Evolutionary conservation across 2,888 invertebrate species (phyloP), one percentile per base, ranked within the genome.

Genomic region (Epinotia ramella): DNA sequence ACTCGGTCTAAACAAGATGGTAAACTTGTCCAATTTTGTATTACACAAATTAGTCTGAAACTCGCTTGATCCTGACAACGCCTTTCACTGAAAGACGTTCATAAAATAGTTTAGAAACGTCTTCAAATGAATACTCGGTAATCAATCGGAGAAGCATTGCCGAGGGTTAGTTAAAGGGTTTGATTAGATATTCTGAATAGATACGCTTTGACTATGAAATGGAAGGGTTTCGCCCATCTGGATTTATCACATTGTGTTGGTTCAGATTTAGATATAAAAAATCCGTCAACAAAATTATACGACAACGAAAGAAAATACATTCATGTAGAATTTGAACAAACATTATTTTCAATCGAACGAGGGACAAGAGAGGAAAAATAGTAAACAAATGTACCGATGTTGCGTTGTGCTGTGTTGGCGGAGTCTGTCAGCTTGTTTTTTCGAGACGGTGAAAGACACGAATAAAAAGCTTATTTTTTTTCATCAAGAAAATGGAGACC

Each of bases 21-120:
- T 24, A 81, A 91, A 92, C 87, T 91, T 89, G 83, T 81, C 86
- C 88, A 86, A 89, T 88, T 87, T 88, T 84, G 84, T 88, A 88
- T 83, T 85, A 87, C 80, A 83, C 89, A 89, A 88, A 91, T 92
- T 91, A 90, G 90, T 89, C 86, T 81, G 76, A 88, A 90, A 90
- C 89, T 91, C 87, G 78, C 82, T 62, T 82, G 83, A 83, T 84
- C 86, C 87, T 85, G 83, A 83, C 83, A 84, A 86, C 84, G 82
- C 80, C 77, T 81, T 79, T 79, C 77, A 80, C 79, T 85, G 71
- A 79, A 81, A 78, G 81, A 79, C 79, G 82, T 84, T 86, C 82
- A 83, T 81, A 83, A 81, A 82, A 86, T 86, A 87, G 86, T 86
- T 88, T 80, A 73, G 78, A 69, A 79, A 76, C 78, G 79, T 77